Percentiles rank a stretch among this genome's conserved stretches.
These are phyloP conservation scores for Leptinotarsa rubiginosa DNA, from an alignment of 2,888 invertebrate species.

Conservation along the genomic window DNA sequence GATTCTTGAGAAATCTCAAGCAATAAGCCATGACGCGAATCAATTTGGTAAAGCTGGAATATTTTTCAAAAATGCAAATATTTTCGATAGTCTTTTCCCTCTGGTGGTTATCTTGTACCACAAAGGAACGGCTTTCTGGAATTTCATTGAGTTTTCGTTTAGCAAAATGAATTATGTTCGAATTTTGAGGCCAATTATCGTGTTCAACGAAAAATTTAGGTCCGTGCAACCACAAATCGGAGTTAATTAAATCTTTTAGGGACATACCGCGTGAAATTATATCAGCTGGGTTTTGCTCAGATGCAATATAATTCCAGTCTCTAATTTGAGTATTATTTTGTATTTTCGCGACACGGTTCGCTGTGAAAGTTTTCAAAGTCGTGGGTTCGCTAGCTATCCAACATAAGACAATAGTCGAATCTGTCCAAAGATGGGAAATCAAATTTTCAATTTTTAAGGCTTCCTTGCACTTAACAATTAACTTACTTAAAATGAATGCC, in stretches of 20 bases:
- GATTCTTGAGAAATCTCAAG: slow-evolving; percentile 1
- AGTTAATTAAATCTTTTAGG: slow-evolving; percentile 3
- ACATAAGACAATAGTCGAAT: background rate
- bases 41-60: background rate
- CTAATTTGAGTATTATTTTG: background rate
- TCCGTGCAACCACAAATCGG: slow-evolving; percentile 15
- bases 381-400: slow-evolving; percentile 15
- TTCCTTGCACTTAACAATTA: background rate
- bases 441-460: slow-evolving; percentile 4
- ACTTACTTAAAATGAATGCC: background rate
- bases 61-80: background rate
- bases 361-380: slow-evolving; percentile 2
- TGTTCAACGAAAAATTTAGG: slow-evolving; percentile 4
- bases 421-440: background rate
- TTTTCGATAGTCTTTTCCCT: background rate
- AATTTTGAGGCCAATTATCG: slow-evolving; percentile 10
- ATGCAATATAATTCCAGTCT: slow-evolving; percentile 13
- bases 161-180: slow-evolving; percentile 8
- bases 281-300: slow-evolving; percentile 8
- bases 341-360: slow-evolving; percentile 17
- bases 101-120: background rate
- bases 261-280: slow-evolving; percentile 12
- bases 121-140: slow-evolving; percentile 9
- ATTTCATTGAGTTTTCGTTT: background rate
- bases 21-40: background rate